Evolutionary conservation across 2,888 invertebrate genomes (phyloP), one percentile per base, ranked within the genome.

Genomic region (Nowickia ferox): DNA sequence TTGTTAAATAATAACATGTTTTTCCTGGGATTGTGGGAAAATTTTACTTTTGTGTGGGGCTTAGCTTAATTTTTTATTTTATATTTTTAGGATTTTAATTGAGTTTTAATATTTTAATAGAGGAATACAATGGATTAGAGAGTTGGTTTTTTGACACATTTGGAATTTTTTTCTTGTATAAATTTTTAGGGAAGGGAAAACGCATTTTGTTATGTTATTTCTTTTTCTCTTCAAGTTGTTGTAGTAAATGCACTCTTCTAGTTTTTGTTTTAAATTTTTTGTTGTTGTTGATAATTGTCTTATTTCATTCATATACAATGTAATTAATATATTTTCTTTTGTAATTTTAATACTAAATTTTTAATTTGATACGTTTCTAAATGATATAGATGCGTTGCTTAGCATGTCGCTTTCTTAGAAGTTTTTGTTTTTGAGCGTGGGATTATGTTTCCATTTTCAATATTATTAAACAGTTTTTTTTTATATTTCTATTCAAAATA

Each of bases 371-470:
- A 83, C 76, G 76, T 86, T 74, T 79, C 63, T 72, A 69, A 80
- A 82, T 78, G 74, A 82, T 85, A 85, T 81, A 69, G 74, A 69
- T 85, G 81, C 81, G 86, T 83, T 83, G 86, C 83, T 86, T 82
- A 82, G 85, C 82, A 86, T 78, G 77, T 69, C 81, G 82, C 65
- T 75, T 86, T 71, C 19, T 6, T 30, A 30, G 30, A 30, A 30
- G 6, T 30, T 4, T 4, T 42, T 69, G 30, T 74, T 66, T 72
- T 86, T 83, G 83, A 83, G 79, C 86, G 86, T 86, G 86, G 84
- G 86, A 83, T 86, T 86, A 80, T 83, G 86, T 86, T 86, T 75
- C 83, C 79, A 79, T 83, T 86, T 83, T 71, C 72, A 72, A 68
- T 83, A 48, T 83, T 66, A 71, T 55, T 57, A 59, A 19, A 46